phyloP scores from a whole-genome alignment of 2,113 vertebrate species.

The Tyrannus savana region DNA sequence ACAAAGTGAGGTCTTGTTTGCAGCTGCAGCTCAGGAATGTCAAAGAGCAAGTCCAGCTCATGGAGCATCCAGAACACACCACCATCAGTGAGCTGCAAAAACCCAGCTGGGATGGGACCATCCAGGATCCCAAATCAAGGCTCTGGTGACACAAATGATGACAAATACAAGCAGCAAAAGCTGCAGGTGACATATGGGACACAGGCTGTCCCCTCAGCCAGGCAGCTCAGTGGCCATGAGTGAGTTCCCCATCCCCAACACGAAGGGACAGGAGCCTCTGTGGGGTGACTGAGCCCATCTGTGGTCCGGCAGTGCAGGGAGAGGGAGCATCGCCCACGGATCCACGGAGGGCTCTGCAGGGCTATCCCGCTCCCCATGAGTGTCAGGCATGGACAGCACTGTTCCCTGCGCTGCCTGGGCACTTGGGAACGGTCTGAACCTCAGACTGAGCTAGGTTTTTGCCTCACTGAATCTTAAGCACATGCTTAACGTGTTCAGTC shows the following conservation, averaged over 20 bases:
- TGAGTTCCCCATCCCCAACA: background rate
- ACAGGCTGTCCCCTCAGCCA: background rate
- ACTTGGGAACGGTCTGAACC: background rate
- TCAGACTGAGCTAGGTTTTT: background rate
- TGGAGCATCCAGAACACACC: background rate
- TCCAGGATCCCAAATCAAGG: background rate
- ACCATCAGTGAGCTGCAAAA: background rate
- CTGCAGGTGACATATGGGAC: accelerated
- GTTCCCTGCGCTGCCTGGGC: background rate
- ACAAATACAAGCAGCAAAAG: background rate
- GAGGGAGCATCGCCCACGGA: background rate
- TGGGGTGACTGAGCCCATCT: background rate
- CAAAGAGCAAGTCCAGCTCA: background rate
- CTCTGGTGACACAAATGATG: accelerated
- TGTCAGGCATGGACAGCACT: background rate
- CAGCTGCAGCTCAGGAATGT: background rate
- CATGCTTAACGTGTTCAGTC: background rate
- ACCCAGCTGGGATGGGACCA: too few relatives aligned
- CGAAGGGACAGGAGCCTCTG: background rate
- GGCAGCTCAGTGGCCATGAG: background rate
- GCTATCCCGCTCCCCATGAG: accelerated
- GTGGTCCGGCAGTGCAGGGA: accelerated
- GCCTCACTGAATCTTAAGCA: background rate
- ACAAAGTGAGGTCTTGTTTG: background rate
- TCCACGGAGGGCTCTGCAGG: background rate